phyloP scores from a whole-genome alignment of 2,113 vertebrate species.

The Aspidoscelis tigris region DNA sequence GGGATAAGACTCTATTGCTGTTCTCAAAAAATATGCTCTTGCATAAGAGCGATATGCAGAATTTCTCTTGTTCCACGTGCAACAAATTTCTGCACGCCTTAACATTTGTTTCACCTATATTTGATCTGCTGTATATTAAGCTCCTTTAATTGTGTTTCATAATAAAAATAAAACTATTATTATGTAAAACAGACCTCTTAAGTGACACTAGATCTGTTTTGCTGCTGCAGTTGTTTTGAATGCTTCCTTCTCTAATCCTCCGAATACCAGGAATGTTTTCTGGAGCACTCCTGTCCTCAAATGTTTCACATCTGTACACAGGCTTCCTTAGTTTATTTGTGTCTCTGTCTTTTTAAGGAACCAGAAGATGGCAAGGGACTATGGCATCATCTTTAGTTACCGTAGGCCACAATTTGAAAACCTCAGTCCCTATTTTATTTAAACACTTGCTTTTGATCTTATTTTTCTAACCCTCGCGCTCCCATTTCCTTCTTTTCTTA shows the following conservation, averaged over 20 bases:
- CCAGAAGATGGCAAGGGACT: no score
- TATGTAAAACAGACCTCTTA: not conserved
- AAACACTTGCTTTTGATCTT: no score
- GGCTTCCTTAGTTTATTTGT: not conserved
- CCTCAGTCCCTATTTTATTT: no score
- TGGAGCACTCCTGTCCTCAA: not conserved
- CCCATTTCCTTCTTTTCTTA: no score
- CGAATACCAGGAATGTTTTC: not conserved
- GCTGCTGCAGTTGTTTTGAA: not conserved
- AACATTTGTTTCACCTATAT: not conserved
- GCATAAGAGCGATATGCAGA: not conserved
- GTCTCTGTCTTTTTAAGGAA: no score
- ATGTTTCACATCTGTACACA: no score
- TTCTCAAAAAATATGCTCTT: not conserved
- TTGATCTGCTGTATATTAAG: not conserved
- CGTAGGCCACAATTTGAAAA: no score
- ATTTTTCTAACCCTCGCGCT: no score
- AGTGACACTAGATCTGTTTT: not conserved
- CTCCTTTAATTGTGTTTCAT: slow-evolving; percentile 9
- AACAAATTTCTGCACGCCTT: not conserved
- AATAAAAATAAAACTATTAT: slow-evolving; percentile 13
- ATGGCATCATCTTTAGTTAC: no score
- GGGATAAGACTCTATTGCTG: not conserved
- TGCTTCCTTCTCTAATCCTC: not conserved
- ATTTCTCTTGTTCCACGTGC: not conserved